Conservation (phyloP, 2,113 vertebrate species). For the Macquaria ambigua region DNA sequence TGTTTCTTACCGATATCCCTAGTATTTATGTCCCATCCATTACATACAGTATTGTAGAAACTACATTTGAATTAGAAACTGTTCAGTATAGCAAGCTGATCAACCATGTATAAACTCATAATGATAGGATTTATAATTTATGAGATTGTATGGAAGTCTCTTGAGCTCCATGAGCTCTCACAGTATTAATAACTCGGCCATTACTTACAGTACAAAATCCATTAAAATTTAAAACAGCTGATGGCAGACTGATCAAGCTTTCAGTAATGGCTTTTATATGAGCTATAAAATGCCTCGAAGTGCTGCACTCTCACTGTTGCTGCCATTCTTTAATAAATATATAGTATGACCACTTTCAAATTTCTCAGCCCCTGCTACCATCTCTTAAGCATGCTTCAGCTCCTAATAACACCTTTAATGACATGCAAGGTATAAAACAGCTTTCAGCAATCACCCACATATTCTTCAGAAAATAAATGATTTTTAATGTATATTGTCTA, state of each 20-base stretch:
- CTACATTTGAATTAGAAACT: background rate
- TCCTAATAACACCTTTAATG: background rate
- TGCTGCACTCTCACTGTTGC: background rate
- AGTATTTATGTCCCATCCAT: background rate
- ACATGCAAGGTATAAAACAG: background rate
- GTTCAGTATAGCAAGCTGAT: background rate
- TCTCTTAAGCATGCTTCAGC: background rate
- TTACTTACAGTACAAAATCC: background rate
- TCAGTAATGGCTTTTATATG: background rate
- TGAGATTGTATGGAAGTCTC: constrained; percentile 3
- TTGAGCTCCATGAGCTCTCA: constrained; percentile 12
- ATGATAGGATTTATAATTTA: background rate
- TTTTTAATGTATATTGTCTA: no score
- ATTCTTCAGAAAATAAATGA: background rate
- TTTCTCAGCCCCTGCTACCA: background rate
- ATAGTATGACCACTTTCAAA: background rate
- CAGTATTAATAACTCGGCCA: background rate
- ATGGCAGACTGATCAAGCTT: background rate
- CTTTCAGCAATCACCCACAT: background rate
- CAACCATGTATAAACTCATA: background rate
- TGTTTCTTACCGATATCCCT: background rate
- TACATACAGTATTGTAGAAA: background rate
- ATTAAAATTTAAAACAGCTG: background rate
- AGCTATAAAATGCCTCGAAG: background rate
- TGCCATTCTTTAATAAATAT: background rate